Base-by-base conservation (phyloP, 2,113 vertebrate species). In the Turdus rufiventris region DNA sequence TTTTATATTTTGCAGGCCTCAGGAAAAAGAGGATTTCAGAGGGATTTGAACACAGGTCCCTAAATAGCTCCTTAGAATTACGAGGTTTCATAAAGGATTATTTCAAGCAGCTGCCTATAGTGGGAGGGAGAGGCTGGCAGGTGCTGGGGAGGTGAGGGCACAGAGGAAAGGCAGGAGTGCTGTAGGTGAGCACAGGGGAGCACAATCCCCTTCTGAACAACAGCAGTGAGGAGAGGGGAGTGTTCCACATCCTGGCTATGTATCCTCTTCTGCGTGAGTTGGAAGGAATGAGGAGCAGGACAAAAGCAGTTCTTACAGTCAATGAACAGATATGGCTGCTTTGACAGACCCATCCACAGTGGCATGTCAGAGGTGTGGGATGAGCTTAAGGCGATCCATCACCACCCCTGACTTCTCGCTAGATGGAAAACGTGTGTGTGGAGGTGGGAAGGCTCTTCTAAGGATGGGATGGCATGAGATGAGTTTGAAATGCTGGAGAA, bases 51-150 rank as follows among this genome's bases (percentile, higher is more conserved):
- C 68, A 91, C 47, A 77, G 90, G 40, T 94, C 85, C 79, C 79
- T 97, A 94, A 96, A 97, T 91, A 95, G 91, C 93, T 90, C 85
- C 85, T 96, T 93, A 93, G 75, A 97, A 96, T 83, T 85, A 91
- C 95, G 82, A 88, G 75, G 48, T 91, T 91, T 94, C 63, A 53
- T 0, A 14, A 60, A 36, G 75, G 89, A 90, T 97, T 97, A 95
- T 66, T 91, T 88, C 9, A 8, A 86, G 57, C 3, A 0, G 60
- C 56, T 67, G 72, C 60, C 47, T 9, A 0, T 12, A 23, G 33
- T 0, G 4, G 21, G 24, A 82, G 58, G 58, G 56, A 85, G 62
- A 68, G 20, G 12, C 62, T 14, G 13, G 23, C 33, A 43, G 79
- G 53, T 81, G 76, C 66, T 72, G 61, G 26, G 43, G 18, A 24